phyloP scores from a whole-genome alignment of 2,797 vertebrate genomes.

The Melanotaenia parkinsoni region DNA sequence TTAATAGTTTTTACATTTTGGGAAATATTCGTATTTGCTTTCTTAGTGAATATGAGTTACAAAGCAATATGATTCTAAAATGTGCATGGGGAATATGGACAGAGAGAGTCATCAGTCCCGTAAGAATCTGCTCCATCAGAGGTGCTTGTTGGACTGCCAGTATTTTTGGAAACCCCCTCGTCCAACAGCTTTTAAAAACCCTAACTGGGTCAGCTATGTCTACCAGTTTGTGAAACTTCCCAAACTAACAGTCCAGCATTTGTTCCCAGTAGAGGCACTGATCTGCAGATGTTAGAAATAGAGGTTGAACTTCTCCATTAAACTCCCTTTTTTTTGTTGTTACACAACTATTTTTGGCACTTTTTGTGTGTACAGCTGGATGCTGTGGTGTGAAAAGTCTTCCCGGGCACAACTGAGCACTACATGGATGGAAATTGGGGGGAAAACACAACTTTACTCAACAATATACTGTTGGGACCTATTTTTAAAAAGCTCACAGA shows the following conservation, averaged over 20 bases:
- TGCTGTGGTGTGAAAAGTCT: not conserved
- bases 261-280: not conserved
- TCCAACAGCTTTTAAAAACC: not conserved
- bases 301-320: not conserved
- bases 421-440: not conserved
- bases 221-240: not conserved
- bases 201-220: not conserved
- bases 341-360: not conserved
- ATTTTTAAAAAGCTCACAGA: not conserved
- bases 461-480: not conserved
- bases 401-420: not conserved
- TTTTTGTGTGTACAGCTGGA: conserved; percentile 2
- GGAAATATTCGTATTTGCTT: not conserved
- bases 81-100: not conserved
- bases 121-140: not conserved
- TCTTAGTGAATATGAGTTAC: not conserved
- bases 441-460: not conserved
- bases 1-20: not conserved
- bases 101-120: not conserved
- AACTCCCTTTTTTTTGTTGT: not conserved
- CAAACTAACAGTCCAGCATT: not conserved
- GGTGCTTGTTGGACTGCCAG: not conserved
- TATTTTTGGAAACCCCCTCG: not conserved
- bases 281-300: not conserved
- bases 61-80: not conserved